A percentile compares a stretch with the other conserved stretches of the same genome.
Conservation (phyloP, 2,888 invertebrate species). For the Perdita meconis region DNA sequence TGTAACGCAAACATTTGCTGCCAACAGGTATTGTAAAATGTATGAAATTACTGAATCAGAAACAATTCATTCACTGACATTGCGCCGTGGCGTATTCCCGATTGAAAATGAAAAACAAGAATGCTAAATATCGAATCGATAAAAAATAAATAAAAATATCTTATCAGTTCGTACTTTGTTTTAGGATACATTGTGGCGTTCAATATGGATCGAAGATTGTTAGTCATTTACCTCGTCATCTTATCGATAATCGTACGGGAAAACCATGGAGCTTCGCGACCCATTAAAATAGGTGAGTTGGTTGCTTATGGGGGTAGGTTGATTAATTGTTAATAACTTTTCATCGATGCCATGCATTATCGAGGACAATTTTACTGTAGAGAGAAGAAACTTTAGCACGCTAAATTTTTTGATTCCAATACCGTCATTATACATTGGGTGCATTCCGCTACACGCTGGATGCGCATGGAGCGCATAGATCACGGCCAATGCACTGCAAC, state of each 20-base stretch:
- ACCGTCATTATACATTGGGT: too few species aligned
- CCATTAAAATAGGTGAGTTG: conserved; percentile 60
- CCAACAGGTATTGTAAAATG: not conserved
- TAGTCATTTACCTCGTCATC: conserved; percentile 15
- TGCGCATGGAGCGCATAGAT: too few species aligned
- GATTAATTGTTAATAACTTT: too few species aligned
- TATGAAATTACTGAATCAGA: not conserved
- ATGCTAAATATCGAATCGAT: not conserved
- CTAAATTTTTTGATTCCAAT: too few species aligned
- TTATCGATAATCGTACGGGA: conserved; percentile 24
- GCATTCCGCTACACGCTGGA: too few species aligned
- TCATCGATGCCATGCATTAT: too few species aligned
- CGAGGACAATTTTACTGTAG: too few species aligned
- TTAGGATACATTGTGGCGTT: not conserved
- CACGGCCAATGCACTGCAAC: too few species aligned
- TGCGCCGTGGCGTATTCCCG: too few species aligned
- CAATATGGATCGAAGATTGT: conserved; percentile 25
- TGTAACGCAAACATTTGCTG: not conserved
- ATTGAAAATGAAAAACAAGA: not conserved
- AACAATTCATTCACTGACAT: not conserved
- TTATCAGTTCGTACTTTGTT: not conserved
- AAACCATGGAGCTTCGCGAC: conserved; percentile 15
- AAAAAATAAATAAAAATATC: too few species aligned
- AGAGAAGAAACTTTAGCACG: too few species aligned
- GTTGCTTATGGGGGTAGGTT: not conserved